Evolutionary conservation across 2,888 invertebrate genomes (phyloP).

Genomic region (Sericinus montela): DNA sequence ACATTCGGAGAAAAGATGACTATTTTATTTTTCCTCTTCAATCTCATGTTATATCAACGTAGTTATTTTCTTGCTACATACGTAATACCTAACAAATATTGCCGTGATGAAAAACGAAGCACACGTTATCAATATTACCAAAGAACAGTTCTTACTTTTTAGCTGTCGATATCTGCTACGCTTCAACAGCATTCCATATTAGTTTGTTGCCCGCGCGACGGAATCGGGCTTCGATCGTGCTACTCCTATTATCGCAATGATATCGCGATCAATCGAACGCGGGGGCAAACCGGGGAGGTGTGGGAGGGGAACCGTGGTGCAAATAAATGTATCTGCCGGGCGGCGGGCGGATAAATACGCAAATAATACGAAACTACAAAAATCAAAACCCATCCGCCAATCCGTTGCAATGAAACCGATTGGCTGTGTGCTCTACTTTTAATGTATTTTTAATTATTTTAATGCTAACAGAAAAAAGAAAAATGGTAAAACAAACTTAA

Average conservation of each 20-base stretch:
- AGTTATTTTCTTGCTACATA: no score
- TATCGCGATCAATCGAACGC: constrained; percentile 78
- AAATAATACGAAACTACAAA: constrained; percentile 80
- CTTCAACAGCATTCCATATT: constrained; percentile 50
- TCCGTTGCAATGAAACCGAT: constrained; percentile 48
- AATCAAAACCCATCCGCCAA: constrained; percentile 79
- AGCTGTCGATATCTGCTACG: constrained; percentile 23
- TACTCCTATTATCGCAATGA: constrained; percentile 76
- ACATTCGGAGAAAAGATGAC: no score
- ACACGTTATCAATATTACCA: no score
- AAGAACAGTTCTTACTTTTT: no score
- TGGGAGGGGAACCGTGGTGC: constrained; percentile 43
- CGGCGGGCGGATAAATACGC: constrained; percentile 78
- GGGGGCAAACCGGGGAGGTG: constrained; percentile 24
- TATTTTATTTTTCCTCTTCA: no score
- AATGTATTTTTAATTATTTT: background rate
- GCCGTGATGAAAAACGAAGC: no score
- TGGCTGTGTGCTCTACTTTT: constrained; percentile 45
- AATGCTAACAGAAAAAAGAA: no score
- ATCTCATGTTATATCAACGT: no score
- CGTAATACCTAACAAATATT: no score
- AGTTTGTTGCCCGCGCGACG: constrained; percentile 50
- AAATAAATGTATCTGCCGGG: constrained; percentile 77
- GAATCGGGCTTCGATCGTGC: constrained; percentile 56
- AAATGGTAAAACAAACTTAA: no score